phyloP scores from a whole-genome alignment of 1,140 invertebrate genomes.

The Pogonus chalceus region DNA sequence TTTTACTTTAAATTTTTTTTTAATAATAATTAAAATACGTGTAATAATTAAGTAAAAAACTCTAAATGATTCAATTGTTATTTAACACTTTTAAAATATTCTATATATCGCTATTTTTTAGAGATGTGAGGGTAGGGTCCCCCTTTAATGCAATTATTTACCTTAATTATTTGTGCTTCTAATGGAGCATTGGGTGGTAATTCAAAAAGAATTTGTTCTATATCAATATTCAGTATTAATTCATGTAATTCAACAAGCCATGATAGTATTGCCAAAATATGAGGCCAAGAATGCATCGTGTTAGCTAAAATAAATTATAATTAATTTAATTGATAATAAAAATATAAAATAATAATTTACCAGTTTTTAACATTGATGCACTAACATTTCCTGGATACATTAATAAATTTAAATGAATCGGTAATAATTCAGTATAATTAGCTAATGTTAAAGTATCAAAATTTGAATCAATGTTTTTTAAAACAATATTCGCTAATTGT shows the following conservation, averaged over 20 bases:
- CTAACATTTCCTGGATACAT: not conserved
- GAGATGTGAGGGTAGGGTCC: too few relatives aligned
- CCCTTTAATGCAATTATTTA: too few relatives aligned
- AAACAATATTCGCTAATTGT: not conserved
- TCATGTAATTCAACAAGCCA: not conserved
- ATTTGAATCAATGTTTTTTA: not conserved
- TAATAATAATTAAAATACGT: too few relatives aligned
- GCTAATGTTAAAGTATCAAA: not conserved
- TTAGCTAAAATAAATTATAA: conserved; percentile 1
- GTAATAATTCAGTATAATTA: not conserved
- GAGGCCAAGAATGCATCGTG: not conserved
- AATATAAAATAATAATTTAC: too few relatives aligned
- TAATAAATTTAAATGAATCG: not conserved
- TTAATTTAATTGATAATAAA: too few relatives aligned
- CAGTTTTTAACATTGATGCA: not conserved
- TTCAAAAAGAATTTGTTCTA: not conserved
- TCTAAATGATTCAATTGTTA: too few relatives aligned
- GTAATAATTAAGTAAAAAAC: too few relatives aligned
- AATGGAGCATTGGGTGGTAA: not conserved
- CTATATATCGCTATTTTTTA: too few relatives aligned
- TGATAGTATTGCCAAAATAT: not conserved
- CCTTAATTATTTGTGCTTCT: too few relatives aligned
- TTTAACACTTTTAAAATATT: too few relatives aligned
- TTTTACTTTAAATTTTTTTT: too few relatives aligned
- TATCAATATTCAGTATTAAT: not conserved